A percentile compares a stretch with the other conserved stretches of the same genome.
These are phyloP conservation scores for Helarctos malayanus DNA, from an alignment of 2,797 vertebrate species.

Conservation along the genomic window DNA sequence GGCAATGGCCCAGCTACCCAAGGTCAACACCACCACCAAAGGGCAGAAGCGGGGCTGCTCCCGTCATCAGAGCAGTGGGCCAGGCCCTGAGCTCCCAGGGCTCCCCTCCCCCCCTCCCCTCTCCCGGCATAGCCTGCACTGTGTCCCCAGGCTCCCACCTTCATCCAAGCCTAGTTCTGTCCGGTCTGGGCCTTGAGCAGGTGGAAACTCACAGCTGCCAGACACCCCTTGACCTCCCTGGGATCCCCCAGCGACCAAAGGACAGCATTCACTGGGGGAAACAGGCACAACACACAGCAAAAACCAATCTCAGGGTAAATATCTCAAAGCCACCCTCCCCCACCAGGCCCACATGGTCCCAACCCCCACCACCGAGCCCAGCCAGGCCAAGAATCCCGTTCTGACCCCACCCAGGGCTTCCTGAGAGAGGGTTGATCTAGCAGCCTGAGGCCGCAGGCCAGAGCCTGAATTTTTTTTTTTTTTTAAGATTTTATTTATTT, in stretches of 20 bases:
- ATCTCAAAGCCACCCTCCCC: too few relatives aligned
- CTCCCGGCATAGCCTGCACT: not conserved
- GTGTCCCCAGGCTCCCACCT: not conserved
- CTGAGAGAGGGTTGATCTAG: not conserved
- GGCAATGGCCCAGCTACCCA: not conserved
- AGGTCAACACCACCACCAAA: rapidly evolving
- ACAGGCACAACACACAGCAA: not conserved
- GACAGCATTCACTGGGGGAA: not conserved
- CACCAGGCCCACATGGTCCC: not conserved
- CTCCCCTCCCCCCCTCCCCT: not conserved
- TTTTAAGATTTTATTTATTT: too few relatives aligned
- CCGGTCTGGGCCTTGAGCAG: not conserved
- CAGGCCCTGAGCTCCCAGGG: not conserved
- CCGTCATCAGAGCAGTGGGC: not conserved
- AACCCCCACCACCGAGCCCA: rapidly evolving
- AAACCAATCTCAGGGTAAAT: not conserved
- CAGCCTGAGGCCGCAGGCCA: not conserved
- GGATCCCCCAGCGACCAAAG: not conserved
- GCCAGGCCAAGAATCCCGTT: too few relatives aligned
- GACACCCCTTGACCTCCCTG: not conserved
- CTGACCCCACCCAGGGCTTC: not conserved
- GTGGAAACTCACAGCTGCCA: not conserved
- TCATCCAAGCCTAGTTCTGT: not conserved
- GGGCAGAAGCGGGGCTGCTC: not conserved
- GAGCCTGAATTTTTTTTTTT: not conserved